Percentiles rank a stretch among this genome's conserved stretches.
Conservation (phyloP, 2,113 vertebrate species). For the Anguilla japonica region DNA sequence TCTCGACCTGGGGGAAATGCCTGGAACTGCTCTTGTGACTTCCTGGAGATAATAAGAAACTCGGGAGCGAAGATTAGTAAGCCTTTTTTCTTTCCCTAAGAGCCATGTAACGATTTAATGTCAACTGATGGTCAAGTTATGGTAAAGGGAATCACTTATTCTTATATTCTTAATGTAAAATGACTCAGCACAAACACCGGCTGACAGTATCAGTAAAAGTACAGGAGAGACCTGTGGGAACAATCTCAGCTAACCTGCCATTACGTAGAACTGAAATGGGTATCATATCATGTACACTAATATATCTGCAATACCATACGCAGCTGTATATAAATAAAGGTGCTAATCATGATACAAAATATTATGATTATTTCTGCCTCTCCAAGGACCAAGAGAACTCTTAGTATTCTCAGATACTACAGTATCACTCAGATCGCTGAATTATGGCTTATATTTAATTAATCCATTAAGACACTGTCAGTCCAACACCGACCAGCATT, state of each 20-base stretch:
- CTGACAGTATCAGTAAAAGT: constrained; percentile 12
- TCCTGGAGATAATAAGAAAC: constrained; percentile 59
- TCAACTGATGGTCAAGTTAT: background rate
- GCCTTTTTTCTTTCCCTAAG: constrained; percentile 24
- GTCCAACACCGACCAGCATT: background rate
- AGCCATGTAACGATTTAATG: background rate
- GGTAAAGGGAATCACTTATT: background rate
- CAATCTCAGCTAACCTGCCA: background rate
- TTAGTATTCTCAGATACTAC: background rate
- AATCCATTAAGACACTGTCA: background rate
- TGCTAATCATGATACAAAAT: background rate
- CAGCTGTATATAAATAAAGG: background rate
- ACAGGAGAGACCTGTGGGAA: background rate
- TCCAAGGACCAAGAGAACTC: background rate
- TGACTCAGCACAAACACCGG: background rate
- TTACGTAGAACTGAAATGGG: background rate
- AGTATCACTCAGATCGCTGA: background rate
- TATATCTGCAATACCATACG: background rate
- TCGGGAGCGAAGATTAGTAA: constrained; percentile 69
- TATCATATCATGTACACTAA: background rate
- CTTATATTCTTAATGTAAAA: background rate
- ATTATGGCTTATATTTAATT: background rate
- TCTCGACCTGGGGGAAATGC: constrained; percentile 75
- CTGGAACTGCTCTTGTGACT: constrained; percentile 78
- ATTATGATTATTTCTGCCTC: background rate